Evolutionary conservation across 2,888 invertebrate genomes (phyloP).

Genomic region (Liposcelis brunnea): DNA sequence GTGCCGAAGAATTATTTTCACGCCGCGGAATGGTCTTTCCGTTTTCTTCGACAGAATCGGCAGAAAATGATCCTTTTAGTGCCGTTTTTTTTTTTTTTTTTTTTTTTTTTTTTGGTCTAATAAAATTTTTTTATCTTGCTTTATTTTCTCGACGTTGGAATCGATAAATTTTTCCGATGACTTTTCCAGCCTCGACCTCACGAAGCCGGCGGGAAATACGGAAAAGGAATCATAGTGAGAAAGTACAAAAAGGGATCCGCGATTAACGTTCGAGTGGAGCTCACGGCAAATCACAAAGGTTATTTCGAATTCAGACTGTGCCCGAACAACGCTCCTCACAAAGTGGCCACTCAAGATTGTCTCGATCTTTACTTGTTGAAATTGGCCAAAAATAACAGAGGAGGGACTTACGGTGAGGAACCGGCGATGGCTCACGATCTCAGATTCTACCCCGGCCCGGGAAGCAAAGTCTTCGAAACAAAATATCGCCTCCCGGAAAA

Average conservation of each 20-base stretch:
- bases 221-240: constrained; percentile 64
- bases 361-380: constrained; percentile 52
- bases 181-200: constrained; percentile 46
- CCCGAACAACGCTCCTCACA: constrained; percentile 39
- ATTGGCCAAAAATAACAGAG: constrained; percentile 28
- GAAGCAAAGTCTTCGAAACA: constrained; percentile 64
- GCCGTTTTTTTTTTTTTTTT: too few species aligned
- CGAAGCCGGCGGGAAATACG: constrained; percentile 70
- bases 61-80: too few species aligned
- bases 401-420: constrained; percentile 15
- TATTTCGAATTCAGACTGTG: constrained; percentile 75
- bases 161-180: too few species aligned
- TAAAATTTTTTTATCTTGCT: too few species aligned
- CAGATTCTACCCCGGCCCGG: constrained; percentile 57
- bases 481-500: constrained; percentile 44
- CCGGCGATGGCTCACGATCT: constrained; percentile 1
- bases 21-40: too few species aligned
- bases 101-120: too few species aligned
- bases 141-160: too few species aligned
- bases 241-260: constrained; percentile 49
- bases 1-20: too few species aligned
- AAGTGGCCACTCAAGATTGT: constrained; percentile 54
- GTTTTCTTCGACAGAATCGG: too few species aligned
- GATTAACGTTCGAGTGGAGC: constrained; percentile 57
- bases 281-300: constrained; percentile 78